Evolutionary conservation across 2,113 vertebrate genomes (phyloP).

Genomic region (Pedetes capensis): DNA sequence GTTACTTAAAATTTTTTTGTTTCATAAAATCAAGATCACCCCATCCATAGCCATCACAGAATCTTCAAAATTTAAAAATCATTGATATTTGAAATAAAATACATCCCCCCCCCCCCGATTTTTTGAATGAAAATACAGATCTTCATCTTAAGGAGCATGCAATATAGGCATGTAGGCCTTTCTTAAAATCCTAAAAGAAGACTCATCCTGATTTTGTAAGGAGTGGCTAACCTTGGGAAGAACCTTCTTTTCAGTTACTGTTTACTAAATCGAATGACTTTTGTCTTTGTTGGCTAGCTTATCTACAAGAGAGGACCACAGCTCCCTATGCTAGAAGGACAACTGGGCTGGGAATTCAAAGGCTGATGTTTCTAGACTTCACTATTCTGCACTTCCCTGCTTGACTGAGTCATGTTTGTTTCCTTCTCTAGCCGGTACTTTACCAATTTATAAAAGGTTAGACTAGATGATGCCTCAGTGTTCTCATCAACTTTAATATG

Average conservation of each 20-base stretch:
- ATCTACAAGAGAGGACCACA: not conserved
- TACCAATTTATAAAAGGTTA: not conserved
- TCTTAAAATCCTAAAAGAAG: not conserved
- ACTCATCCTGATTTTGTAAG: not conserved
- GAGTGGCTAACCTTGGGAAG: not conserved
- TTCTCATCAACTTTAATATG: not conserved
- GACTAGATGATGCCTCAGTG: not conserved
- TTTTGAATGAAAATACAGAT: not conserved
- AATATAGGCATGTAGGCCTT: not conserved
- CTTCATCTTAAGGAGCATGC: not conserved
- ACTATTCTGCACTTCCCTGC: not conserved
- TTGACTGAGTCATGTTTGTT: not conserved
- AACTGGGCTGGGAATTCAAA: not conserved
- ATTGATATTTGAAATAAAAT: not conserved
- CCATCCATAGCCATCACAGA: not conserved
- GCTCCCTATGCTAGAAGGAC: not conserved
- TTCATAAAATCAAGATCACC: not conserved
- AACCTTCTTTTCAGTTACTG: not conserved
- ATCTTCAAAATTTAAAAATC: not conserved
- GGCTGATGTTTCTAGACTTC: not conserved
- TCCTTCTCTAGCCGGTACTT: not conserved
- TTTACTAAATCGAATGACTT: not conserved
- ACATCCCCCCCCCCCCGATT: not conserved
- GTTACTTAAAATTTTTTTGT: not conserved
- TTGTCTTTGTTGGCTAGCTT: not conserved